phyloP scores from a whole-genome alignment of 2,797 vertebrate species.

The Amblyopsis hoosieri region DNA sequence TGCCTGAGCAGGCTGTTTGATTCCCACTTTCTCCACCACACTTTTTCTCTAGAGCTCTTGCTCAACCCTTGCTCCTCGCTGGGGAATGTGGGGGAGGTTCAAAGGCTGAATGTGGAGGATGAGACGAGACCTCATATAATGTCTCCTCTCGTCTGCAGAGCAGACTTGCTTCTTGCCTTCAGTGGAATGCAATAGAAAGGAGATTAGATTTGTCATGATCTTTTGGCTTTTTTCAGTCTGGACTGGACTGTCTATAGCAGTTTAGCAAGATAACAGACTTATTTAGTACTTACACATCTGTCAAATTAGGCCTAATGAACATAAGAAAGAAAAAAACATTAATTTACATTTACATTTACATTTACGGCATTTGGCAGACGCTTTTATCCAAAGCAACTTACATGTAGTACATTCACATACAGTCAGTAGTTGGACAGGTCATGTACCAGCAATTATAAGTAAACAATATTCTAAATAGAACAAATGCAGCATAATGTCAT shows the following conservation, averaged over 20 bases:
- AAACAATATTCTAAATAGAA: too few species aligned
- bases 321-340: too few species aligned
- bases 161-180: neutral
- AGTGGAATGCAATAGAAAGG: constrained; percentile 1
- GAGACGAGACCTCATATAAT: constrained; percentile 3
- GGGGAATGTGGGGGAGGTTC: constrained; percentile 28
- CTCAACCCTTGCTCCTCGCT: constrained; percentile 3
- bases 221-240: neutral
- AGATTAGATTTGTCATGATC: neutral
- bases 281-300: too few species aligned
- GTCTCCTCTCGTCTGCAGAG: constrained; percentile 20
- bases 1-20: constrained; percentile 25
- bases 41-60: neutral
- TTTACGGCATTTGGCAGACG: too few species aligned
- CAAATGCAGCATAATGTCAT: too few species aligned
- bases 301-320: too few species aligned
- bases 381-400: too few species aligned
- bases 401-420: too few species aligned
- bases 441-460: too few species aligned
- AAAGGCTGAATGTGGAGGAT: constrained; percentile 39
- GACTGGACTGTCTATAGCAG: too few species aligned
- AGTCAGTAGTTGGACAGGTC: too few species aligned
- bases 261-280: neutral
- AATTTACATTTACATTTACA: too few species aligned
- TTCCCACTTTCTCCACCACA: neutral